A percentile compares a stretch with the other conserved stretches of the same genome.
phyloP scores from a whole-genome alignment of 2,797 vertebrate genomes.

The Oceanodroma leucorhoa region DNA sequence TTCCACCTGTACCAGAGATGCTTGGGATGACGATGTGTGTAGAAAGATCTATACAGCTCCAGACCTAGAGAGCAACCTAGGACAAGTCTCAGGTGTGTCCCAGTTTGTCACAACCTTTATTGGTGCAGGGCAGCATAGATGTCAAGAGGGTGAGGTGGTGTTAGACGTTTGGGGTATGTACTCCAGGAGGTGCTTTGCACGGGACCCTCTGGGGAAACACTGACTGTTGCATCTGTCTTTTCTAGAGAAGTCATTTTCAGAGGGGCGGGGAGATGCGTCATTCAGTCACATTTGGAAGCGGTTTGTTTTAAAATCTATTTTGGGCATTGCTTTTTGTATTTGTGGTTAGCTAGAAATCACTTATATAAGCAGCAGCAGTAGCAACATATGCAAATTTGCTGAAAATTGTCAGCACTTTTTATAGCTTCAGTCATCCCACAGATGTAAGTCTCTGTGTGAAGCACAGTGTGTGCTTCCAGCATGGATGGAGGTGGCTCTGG shows the following conservation, averaged over 20 bases:
- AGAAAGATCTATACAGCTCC: neutral
- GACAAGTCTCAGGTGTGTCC: neutral
- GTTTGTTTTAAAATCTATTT: slow-evolving; percentile 42
- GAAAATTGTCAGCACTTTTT: slow-evolving; percentile 64
- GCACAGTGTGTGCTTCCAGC: slow-evolving; percentile 46
- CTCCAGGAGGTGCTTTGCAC: neutral
- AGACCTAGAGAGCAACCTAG: neutral
- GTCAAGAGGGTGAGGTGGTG: neutral
- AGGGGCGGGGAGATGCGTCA: neutral
- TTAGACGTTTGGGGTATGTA: neutral
- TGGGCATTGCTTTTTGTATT: slow-evolving; percentile 18
- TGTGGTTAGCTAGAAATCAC: slow-evolving; percentile 51
- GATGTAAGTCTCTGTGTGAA: slow-evolving; percentile 42
- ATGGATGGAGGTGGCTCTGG: slow-evolving; percentile 50
- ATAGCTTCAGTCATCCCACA: slow-evolving; percentile 64
- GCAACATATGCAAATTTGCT: slow-evolving; percentile 58
- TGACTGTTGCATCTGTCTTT: neutral
- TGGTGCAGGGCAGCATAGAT: neutral
- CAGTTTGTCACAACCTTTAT: neutral
- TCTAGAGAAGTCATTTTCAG: neutral
- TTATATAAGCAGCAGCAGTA: slow-evolving; percentile 65
- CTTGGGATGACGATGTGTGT: neutral
- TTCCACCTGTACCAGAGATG: neutral
- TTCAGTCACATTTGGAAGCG: slow-evolving; percentile 7
- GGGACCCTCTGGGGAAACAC: neutral